Base-by-base conservation (phyloP, 2,888 invertebrate genomes). In the Sarcophaga caerulescens region DNA sequence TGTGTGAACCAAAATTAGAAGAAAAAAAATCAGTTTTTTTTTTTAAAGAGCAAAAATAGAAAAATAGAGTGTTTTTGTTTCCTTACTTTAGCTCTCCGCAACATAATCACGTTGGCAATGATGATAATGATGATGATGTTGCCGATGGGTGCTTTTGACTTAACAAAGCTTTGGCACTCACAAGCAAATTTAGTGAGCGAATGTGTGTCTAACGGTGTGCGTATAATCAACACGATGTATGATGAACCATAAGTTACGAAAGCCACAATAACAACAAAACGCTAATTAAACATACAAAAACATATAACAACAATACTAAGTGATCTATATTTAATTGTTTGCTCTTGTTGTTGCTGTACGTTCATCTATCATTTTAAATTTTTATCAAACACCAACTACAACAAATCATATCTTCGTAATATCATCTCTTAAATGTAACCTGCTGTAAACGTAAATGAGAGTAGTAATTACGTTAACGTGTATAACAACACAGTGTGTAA, bases 241-340 rank as follows among this genome's bases (percentile, higher is more conserved):
- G 23, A 73, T 70, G 65, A 77, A 77, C 59, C 65, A 65, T 70
- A 85, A 81, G 35, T 77, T 77, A 59, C 57, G 59, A 66, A 52
- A 21, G 2, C 74, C 63, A 68, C 63, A 74, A 77, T 52, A 70
- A 63, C 44, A 71, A 66, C 65, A 59, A 81, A 86, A 81, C 63
- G 60, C 75, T 84, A 86, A 86, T 84, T 86, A 77, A 84, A 78
- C 78, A 84, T 74, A 78, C 62, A 78, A 83, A 84, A 81, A 73
- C 62, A 73, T 35, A 83, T 66, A 60, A 78, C 19, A 71, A 60
- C 35, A 35, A 23, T 62, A 82, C 65, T 65, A 80, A 84, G 79
- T 84, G 84, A 84, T 84, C 84, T 84, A 84, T 84, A 79, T 84
- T 59, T 14, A 52, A 59, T 73, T 62, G 45, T 10, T 70, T 57